A percentile compares a stretch with the other conserved stretches of the same genome.
Evolutionary conservation across 2,797 vertebrate species (phyloP).

Genomic region (Limnodromus scolopaceus): DNA sequence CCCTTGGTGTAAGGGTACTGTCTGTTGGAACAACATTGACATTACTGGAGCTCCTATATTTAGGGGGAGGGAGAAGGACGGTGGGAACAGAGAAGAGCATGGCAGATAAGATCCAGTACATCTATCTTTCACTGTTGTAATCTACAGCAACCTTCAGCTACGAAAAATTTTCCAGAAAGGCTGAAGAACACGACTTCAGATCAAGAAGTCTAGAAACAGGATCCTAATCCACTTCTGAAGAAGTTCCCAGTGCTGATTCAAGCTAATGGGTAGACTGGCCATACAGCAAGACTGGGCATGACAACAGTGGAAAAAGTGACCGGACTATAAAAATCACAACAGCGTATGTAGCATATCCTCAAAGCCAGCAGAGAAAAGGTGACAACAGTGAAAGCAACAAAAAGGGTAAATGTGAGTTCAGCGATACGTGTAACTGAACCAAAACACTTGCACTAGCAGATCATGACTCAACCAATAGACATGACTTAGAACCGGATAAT

Average conservation of each 20-base stretch:
- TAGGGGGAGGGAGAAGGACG: background rate
- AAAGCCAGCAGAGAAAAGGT: background rate
- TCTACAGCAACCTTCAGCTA: background rate
- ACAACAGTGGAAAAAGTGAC: background rate
- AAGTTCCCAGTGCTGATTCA: background rate
- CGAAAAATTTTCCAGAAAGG: background rate
- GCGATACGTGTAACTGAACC: background rate
- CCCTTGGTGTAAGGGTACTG: background rate
- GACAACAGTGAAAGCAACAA: background rate
- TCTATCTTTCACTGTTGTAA: background rate
- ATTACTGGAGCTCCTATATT: background rate
- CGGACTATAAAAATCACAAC: background rate
- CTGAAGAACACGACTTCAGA: background rate
- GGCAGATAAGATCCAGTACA: background rate
- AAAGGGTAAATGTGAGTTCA: background rate
- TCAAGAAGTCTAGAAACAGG: background rate
- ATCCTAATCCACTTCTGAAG: background rate
- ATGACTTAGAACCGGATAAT: fast-evolving
- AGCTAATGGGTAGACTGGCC: background rate
- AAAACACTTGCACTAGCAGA: background rate
- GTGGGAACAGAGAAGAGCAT: background rate
- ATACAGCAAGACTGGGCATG: background rate
- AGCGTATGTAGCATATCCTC: background rate
- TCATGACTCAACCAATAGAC: background rate
- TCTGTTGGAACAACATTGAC: no score